These are phyloP conservation scores for Epirrhoe tristata DNA, from an alignment of 2,888 invertebrate species.

Conservation along the genomic window DNA sequence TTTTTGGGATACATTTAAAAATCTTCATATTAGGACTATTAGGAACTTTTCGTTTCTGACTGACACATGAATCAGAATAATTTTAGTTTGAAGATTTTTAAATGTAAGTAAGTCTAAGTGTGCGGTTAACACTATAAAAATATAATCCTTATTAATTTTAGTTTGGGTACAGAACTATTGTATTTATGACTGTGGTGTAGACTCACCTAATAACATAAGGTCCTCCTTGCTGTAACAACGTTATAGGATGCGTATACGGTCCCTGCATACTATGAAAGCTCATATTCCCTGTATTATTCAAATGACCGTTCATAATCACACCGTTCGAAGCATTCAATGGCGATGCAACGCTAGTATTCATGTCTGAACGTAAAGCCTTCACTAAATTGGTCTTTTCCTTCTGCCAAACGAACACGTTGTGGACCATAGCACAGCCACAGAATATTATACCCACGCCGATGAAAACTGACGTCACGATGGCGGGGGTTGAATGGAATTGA, in stretches of 20 bases:
- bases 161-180: too few relatives aligned
- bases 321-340: slow-evolving; percentile 72
- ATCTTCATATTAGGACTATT: too few relatives aligned
- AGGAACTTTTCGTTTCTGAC: too few relatives aligned
- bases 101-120: too few relatives aligned
- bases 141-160: too few relatives aligned
- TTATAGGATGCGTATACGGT: slow-evolving; percentile 78
- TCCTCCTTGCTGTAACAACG: slow-evolving; percentile 81
- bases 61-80: too few relatives aligned
- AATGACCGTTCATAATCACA: slow-evolving; percentile 72
- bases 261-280: slow-evolving; percentile 76
- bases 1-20: too few relatives aligned
- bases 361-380: slow-evolving; percentile 82
- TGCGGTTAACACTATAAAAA: too few relatives aligned
- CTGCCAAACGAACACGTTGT: slow-evolving; percentile 98
- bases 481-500: slow-evolving; percentile 96
- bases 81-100: too few relatives aligned
- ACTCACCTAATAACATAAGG: slow-evolving; percentile 85
- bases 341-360: slow-evolving; percentile 59
- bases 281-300: slow-evolving; percentile 73
- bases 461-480: slow-evolving; percentile 95
- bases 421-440: slow-evolving; percentile 97
- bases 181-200: too few relatives aligned
- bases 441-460: slow-evolving; percentile 96
- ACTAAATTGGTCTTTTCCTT: slow-evolving; percentile 94